Conservation (phyloP, 2,888 invertebrate species). For the Drosophila mettleri region DNA sequence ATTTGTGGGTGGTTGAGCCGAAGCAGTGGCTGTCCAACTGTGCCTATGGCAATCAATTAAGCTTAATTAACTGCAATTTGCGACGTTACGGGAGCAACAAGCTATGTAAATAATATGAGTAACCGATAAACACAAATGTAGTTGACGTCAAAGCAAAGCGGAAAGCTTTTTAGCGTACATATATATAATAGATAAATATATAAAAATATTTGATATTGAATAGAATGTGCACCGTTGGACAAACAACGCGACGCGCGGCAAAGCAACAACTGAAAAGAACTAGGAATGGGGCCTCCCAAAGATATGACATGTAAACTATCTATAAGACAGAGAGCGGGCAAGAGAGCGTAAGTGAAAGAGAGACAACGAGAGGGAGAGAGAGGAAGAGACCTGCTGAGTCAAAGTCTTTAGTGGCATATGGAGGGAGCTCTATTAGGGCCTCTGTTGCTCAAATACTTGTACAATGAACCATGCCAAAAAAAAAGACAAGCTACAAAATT, state of each 20-base stretch:
- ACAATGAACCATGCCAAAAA: constrained; percentile 78
- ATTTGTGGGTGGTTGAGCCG: constrained; percentile 38
- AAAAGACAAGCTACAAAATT: constrained; percentile 13
- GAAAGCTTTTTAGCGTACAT: constrained; percentile 18
- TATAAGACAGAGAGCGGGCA: constrained; percentile 18
- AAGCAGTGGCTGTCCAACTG: constrained; percentile 59
- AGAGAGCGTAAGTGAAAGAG: constrained; percentile 27
- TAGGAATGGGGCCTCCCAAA: constrained; percentile 46
- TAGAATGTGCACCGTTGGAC: constrained; percentile 28
- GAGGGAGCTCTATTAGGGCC: constrained; percentile 38
- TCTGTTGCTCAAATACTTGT: constrained; percentile 44
- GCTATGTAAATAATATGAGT: constrained; percentile 36
- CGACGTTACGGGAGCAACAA: constrained; percentile 4
- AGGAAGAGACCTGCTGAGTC: constrained; percentile 32
- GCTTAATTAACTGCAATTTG: constrained; percentile 76
- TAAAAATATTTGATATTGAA: constrained; percentile 14
- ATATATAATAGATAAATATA: constrained; percentile 5
- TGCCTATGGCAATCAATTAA: constrained; percentile 62
- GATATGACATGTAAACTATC: constrained; percentile 39
- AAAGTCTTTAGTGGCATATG: constrained; percentile 54
- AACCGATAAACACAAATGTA: constrained; percentile 23
- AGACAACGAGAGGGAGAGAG: constrained; percentile 13
- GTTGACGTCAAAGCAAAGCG: constrained; percentile 33
- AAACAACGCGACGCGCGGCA: constrained; percentile 65
- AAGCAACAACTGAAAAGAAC: constrained; percentile 60